Percentiles rank a stretch among this genome's conserved stretches.
Conservation (phyloP, 2,797 vertebrate genomes). For the Clarias pachynema region DNA sequence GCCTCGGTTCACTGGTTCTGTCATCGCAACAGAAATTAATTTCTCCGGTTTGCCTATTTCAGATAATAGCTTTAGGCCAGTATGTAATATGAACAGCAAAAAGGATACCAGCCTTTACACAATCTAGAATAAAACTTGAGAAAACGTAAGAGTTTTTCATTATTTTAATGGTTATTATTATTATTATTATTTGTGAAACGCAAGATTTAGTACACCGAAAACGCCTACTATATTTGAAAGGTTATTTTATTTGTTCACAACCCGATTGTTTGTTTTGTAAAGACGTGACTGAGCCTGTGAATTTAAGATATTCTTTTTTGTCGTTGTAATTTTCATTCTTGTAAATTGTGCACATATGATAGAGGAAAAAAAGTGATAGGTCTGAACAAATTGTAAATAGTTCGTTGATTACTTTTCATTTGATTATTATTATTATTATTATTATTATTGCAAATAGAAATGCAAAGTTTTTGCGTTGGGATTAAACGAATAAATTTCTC, state of each 20-base stretch:
- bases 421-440: constrained; percentile 68
- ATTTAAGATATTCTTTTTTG: constrained; percentile 75
- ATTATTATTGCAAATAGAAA: constrained; percentile 77
- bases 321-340: constrained; percentile 86
- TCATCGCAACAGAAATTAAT: not conserved
- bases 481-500: constrained; percentile 92
- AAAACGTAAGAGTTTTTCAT: not conserved
- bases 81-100: not conserved
- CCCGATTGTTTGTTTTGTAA: constrained; percentile 80
- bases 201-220: constrained; percentile 9
- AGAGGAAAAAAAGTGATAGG: constrained; percentile 78
- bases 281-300: constrained; percentile 78
- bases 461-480: constrained; percentile 80
- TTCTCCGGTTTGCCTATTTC: constrained; percentile 8
- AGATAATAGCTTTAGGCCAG: not conserved
- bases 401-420: constrained; percentile 75
- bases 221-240: constrained; percentile 69
- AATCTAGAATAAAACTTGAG: too few relatives aligned
- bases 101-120: not conserved
- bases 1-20: not conserved
- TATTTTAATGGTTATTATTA: not conserved
- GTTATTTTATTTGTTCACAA: constrained; percentile 64
- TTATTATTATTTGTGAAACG: constrained; percentile 8
- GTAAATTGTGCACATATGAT: constrained; percentile 96
- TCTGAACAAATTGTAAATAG: constrained; percentile 82